Evolutionary conservation across 92 coral and sea anemone genomes (phyloP).

Genomic region (Porites rus): DNA sequence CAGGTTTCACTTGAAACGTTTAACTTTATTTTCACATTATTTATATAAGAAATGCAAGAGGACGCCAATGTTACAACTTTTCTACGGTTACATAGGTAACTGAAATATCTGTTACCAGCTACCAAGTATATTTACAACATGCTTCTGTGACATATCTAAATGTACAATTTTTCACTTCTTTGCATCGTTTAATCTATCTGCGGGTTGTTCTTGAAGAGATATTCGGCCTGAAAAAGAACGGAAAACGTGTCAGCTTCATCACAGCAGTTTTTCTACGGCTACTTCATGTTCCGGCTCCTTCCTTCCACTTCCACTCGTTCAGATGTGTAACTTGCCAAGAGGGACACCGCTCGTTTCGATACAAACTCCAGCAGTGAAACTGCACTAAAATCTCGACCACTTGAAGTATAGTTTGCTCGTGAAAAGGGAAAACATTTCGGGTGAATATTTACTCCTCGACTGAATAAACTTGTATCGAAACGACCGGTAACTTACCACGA

Average conservation of each 20-base stretch:
- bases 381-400: too few relatives aligned
- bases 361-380: too few relatives aligned
- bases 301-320: too few relatives aligned
- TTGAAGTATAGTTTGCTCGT: too few relatives aligned
- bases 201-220: constrained; percentile 96
- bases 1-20: not conserved
- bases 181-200: constrained; percentile 78
- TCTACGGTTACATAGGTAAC: not conserved
- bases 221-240: constrained; percentile 86
- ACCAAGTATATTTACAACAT: not conserved
- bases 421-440: too few relatives aligned
- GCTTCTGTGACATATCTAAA: constrained; percentile 2
- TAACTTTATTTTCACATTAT: constrained; percentile 11
- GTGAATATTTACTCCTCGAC: too few relatives aligned
- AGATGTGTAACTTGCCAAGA: too few relatives aligned
- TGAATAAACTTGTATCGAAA: too few relatives aligned
- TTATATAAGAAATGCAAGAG: constrained; percentile 7
- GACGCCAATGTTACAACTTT: not conserved
- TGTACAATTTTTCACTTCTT: constrained; percentile 22
- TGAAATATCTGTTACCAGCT: too few relatives aligned
- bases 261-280: not conserved
- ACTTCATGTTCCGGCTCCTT: too few relatives aligned
- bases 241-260: not conserved
- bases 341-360: too few relatives aligned
- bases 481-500: too few relatives aligned